Conservation (phyloP, 2,113 vertebrate species). For the Anas platyrhynchos region DNA sequence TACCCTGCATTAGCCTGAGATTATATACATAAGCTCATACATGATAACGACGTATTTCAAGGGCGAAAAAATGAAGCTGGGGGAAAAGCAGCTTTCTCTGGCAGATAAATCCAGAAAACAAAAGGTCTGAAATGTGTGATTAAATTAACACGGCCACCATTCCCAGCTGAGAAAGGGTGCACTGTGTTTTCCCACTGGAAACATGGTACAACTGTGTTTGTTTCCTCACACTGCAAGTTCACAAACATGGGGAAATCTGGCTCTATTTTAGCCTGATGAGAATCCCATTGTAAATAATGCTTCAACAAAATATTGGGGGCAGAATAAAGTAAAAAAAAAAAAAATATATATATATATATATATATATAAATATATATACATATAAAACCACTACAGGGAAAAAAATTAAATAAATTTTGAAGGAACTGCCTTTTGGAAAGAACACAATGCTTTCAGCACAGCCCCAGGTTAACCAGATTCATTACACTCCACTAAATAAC, state of each 20-base stretch:
- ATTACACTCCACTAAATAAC: neutral
- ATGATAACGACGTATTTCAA: constrained; percentile 33
- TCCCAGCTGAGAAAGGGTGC: neutral
- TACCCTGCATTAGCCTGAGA: constrained; percentile 53
- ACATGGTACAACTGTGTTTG: fast-evolving
- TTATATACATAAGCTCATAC: constrained; percentile 36
- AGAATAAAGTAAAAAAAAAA: neutral
- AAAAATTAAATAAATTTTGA: neutral
- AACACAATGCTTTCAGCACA: neutral
- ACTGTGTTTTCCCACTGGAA: neutral
- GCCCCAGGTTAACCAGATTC: neutral
- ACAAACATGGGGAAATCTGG: neutral
- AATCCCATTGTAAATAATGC: neutral
- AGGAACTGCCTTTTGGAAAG: neutral
- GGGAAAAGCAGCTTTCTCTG: neutral
- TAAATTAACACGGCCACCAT: neutral
- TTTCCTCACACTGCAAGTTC: neutral
- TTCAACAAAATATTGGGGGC: neutral
- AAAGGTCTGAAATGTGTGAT: neutral
- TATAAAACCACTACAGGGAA: neutral
- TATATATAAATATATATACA: too few species aligned
- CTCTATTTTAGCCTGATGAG: neutral
- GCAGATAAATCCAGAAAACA: neutral
- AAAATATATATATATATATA: too few species aligned
- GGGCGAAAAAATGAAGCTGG: neutral